A percentile compares a stretch with the other conserved stretches of the same genome.
These are phyloP conservation scores for Heliconius ismenius DNA, from an alignment of 2,888 invertebrate genomes.

Conservation along the genomic window DNA sequence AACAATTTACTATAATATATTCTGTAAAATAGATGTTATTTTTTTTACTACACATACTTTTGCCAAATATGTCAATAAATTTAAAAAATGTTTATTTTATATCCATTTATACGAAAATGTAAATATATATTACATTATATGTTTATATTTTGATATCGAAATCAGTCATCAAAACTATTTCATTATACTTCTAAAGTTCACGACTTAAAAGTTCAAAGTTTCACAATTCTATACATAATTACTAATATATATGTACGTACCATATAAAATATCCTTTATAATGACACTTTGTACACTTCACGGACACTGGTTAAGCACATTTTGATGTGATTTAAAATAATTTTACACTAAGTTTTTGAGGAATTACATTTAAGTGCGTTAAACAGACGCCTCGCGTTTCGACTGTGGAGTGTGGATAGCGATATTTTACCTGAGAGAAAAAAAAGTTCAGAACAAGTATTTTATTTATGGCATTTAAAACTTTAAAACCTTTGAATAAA, in stretches of 20 bases:
- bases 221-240: neutral
- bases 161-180: conserved; percentile 7
- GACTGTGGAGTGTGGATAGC: conserved; percentile 61
- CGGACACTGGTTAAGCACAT: conserved; percentile 34
- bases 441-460: conserved; percentile 64
- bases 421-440: conserved; percentile 72
- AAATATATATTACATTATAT: no score
- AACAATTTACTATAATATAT: neutral
- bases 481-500: conserved; percentile 6
- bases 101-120: no score
- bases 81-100: neutral
- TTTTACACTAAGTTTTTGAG: conserved; percentile 27
- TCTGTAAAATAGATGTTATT: neutral
- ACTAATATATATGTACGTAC: conserved; percentile 4
- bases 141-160: neutral
- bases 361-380: conserved; percentile 42
- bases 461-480: conserved; percentile 43
- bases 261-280: conserved; percentile 13
- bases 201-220: conserved; percentile 3
- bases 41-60: neutral
- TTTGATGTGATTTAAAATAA: conserved; percentile 35
- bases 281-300: neutral
- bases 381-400: conserved; percentile 62
- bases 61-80: neutral
- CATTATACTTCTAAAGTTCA: conserved; percentile 7